Conservation (phyloP, 1,140 invertebrate genomes). For the Ceratosolen fusciceps region DNA sequence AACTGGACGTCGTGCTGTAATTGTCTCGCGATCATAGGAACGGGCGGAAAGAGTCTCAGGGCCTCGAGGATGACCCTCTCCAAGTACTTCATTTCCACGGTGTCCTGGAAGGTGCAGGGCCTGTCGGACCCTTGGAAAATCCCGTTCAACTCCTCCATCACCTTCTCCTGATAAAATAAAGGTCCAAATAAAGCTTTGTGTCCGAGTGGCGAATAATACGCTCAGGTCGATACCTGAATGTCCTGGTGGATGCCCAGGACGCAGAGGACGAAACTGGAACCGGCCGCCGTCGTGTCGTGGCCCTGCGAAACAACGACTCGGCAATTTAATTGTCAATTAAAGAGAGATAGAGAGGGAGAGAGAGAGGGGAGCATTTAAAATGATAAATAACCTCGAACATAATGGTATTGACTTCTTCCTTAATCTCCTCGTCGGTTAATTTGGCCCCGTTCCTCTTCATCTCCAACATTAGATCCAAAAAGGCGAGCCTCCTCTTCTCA, state of each 20-base stretch:
- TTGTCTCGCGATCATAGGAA: slow-evolving; percentile 83
- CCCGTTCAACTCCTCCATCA: slow-evolving; percentile 79
- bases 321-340: background rate
- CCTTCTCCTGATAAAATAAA: slow-evolving; percentile 51
- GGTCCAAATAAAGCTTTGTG: background rate
- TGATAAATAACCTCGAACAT: slow-evolving; percentile 85
- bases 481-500: slow-evolving; percentile 84
- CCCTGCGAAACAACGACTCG: slow-evolving; percentile 72
- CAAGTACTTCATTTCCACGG: slow-evolving; percentile 86
- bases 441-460: slow-evolving; percentile 73
- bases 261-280: slow-evolving; percentile 84
- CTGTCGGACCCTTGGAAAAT: slow-evolving; percentile 83
- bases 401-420: slow-evolving; percentile 89
- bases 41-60: slow-evolving; percentile 83
- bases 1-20: slow-evolving; percentile 80
- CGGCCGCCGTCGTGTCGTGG: slow-evolving; percentile 90
- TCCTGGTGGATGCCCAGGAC: slow-evolving; percentile 83
- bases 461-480: slow-evolving; percentile 88
- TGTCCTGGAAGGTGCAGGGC: slow-evolving; percentile 84
- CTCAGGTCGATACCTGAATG: slow-evolving; percentile 71
- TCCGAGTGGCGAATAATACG: background rate
- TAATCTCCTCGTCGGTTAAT: slow-evolving; percentile 84
- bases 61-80: slow-evolving; percentile 86
- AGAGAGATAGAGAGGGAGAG: background rate
- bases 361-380: background rate